Evolutionary conservation across 2,888 invertebrate species (phyloP).

Genomic region (Stegophylla sp.): DNA sequence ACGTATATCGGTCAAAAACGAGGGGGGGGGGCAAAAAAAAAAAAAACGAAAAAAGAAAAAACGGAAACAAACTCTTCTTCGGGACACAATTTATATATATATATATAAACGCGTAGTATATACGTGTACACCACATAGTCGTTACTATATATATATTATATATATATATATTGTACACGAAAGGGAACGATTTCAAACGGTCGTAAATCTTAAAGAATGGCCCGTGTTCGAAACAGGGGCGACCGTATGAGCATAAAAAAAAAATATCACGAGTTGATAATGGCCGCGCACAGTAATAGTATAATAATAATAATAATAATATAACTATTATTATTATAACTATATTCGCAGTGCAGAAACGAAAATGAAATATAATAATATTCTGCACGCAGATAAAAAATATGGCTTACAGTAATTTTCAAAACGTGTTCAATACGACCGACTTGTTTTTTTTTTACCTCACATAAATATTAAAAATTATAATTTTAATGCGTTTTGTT

Average conservation of each 20-base stretch:
- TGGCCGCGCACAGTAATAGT: conserved; percentile 7
- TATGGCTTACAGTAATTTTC: background rate
- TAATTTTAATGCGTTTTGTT: background rate
- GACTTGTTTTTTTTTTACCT: background rate
- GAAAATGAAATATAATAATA: background rate
- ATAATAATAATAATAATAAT: conserved; percentile 26
- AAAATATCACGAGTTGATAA: conserved; percentile 29
- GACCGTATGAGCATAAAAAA: conserved; percentile 20
- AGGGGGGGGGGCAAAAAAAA: too few species aligned
- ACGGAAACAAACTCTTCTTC: conserved; percentile 11
- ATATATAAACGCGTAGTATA: background rate
- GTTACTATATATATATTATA: background rate
- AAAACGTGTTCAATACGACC: background rate
- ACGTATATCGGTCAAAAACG: conserved; percentile 1
- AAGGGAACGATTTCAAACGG: conserved; percentile 34
- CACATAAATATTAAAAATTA: background rate
- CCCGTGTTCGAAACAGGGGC: conserved; percentile 45
- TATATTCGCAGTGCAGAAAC: conserved; percentile 2
- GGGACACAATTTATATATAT: background rate
- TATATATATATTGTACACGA: background rate
- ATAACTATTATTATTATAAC: conserved; percentile 2
- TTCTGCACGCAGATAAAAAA: background rate
- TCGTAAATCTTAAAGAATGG: conserved; percentile 47
- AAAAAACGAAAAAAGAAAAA: background rate
- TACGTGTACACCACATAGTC: conserved; percentile 2